Percentiles rank a stretch among this genome's conserved stretches.
Evolutionary conservation across 2,113 vertebrate genomes (phyloP).

Genomic region (Sardina pilchardus): DNA sequence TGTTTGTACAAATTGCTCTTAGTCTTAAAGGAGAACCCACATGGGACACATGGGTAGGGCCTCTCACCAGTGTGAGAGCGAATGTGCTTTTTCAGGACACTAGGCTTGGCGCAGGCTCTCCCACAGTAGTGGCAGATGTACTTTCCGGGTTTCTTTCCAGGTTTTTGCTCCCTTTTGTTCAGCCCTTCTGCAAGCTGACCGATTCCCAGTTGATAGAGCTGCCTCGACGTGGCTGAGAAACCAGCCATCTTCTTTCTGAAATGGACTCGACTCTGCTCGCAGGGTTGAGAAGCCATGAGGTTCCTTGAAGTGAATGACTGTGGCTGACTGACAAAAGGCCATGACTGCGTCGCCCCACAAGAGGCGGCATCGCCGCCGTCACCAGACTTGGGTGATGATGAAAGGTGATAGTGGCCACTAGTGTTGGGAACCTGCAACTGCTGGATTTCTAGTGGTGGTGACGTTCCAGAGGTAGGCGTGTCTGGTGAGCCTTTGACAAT

Average conservation of each 20-base stretch:
- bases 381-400: not conserved
- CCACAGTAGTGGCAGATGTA: constrained; percentile 98
- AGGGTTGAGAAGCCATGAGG: constrained; percentile 76
- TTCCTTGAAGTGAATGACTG: constrained; percentile 52
- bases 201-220: constrained; percentile 83
- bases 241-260: constrained; percentile 81
- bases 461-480: constrained; percentile 82
- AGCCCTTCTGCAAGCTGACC: constrained; percentile 79
- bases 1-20: constrained; percentile 99
- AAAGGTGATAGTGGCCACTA: constrained; percentile 57
- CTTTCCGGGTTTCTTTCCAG: constrained; percentile 88
- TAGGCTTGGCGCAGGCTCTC: constrained; percentile 98
- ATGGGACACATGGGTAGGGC: constrained; percentile 94
- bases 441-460: constrained; percentile 73
- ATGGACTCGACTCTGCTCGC: constrained; percentile 73
- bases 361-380: not conserved
- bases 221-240: constrained; percentile 80
- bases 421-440: constrained; percentile 62
- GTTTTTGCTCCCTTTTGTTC: constrained; percentile 90
- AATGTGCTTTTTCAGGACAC: constrained; percentile 98
- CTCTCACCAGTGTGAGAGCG: constrained; percentile 96
- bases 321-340: constrained; percentile 18
- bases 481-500: constrained; percentile 68
- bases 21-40: constrained; percentile 98
- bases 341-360: not conserved